Evolutionary conservation across 2,888 invertebrate species (phyloP).

Genomic region (Drosophila niveifrons): DNA sequence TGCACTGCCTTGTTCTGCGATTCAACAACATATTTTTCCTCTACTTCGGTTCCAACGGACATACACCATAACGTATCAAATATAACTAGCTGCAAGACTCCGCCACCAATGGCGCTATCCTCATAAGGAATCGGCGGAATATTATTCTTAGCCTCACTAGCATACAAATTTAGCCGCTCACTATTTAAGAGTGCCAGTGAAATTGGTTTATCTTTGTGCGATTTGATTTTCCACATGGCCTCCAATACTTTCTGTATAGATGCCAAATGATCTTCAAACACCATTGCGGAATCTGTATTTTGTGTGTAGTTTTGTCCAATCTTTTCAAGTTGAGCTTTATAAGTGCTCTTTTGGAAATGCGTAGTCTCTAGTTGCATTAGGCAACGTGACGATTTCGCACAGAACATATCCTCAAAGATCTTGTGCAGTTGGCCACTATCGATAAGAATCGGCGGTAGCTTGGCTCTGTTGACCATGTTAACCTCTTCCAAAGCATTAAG

Average conservation of each 20-base stretch:
- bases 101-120: conserved; percentile 40
- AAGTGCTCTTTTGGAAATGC: not conserved
- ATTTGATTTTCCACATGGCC: conserved; percentile 46
- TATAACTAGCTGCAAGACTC: conserved; percentile 42
- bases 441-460: conserved; percentile 30
- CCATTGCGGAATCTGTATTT: conserved; percentile 16
- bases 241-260: conserved; percentile 26
- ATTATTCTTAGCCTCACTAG: conserved; percentile 43
- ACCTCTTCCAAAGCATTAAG: conserved; percentile 28
- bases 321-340: conserved; percentile 19
- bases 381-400: conserved; percentile 27
- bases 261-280: conserved; percentile 26
- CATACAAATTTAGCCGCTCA: conserved; percentile 26
- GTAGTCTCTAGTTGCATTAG: conserved; percentile 21
- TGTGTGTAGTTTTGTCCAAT: conserved; percentile 19
- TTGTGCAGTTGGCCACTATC: conserved; percentile 34
- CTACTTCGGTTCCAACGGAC: conserved; percentile 29
- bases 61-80: conserved; percentile 50
- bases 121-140: conserved; percentile 46
- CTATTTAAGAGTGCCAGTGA: conserved; percentile 38
- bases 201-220: conserved; percentile 35
- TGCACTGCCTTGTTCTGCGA: conserved; percentile 1
- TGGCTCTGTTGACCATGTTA: conserved; percentile 4
- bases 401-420: conserved; percentile 34
- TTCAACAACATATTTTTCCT: conserved; percentile 18